phyloP scores from a whole-genome alignment of 2,888 invertebrate species.

The Timema cristinae region DNA sequence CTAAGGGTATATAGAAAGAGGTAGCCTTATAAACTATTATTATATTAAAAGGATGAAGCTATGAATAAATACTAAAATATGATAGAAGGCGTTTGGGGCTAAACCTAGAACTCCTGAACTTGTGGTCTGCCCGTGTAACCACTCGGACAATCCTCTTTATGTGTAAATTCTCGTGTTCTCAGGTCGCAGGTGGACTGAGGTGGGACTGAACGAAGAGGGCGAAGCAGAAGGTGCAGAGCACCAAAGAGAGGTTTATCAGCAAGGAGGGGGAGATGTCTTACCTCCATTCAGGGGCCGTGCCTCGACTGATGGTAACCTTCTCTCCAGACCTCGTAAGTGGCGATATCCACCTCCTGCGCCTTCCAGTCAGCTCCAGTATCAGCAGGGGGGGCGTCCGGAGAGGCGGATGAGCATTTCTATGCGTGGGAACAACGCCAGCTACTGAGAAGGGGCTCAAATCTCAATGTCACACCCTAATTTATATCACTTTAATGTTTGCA shows the following conservation, averaged over 20 bases:
- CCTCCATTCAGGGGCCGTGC: slow-evolving; percentile 68
- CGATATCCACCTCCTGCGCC: slow-evolving; percentile 51
- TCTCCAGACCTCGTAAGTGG: slow-evolving; percentile 58
- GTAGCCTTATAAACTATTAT: too few relatives aligned
- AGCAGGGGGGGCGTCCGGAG: slow-evolving; percentile 51
- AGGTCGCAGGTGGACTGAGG: slow-evolving; percentile 61
- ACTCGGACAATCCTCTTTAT: too few relatives aligned
- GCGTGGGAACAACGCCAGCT: slow-evolving; percentile 59
- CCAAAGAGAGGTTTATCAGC: neutral
- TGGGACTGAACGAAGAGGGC: slow-evolving; percentile 58
- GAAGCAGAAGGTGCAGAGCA: slow-evolving; percentile 40
- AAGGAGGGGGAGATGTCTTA: slow-evolving; percentile 40
- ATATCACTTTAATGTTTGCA: neutral
- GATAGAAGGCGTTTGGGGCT: too few relatives aligned
- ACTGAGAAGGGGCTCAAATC: slow-evolving; percentile 34
- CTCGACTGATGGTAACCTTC: slow-evolving; percentile 65
- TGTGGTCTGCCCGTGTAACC: too few relatives aligned
- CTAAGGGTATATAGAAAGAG: too few relatives aligned
- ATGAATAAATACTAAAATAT: too few relatives aligned
- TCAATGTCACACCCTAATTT: neutral
- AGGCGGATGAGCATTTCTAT: slow-evolving; percentile 77
- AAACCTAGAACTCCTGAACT: too few relatives aligned
- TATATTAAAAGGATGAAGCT: too few relatives aligned
- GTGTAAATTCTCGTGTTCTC: slow-evolving; percentile 21
- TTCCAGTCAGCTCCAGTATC: slow-evolving; percentile 30